A percentile compares a stretch with the other conserved stretches of the same genome.
Conservation (phyloP, 2,797 vertebrate species). For the Cossypha niveicapilla region DNA sequence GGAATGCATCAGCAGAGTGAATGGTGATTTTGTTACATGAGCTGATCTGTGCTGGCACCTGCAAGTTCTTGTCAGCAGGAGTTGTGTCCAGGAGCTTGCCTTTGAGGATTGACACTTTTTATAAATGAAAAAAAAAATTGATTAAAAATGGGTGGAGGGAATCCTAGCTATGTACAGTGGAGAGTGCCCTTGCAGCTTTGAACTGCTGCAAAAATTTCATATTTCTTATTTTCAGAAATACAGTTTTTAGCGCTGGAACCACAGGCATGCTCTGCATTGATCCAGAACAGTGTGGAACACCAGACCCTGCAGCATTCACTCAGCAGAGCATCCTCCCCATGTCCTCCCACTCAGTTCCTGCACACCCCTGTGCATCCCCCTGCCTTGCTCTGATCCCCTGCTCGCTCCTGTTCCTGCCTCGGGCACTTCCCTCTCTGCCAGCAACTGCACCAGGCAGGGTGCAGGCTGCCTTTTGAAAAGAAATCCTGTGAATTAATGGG, state of each 20-base stretch:
- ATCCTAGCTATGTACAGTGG: not conserved
- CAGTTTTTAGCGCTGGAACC: not conserved
- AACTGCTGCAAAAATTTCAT: not conserved
- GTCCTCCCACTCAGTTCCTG: not conserved
- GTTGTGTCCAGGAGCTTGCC: not conserved
- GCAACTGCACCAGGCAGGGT: not conserved
- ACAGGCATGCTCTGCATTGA: not conserved
- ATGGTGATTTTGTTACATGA: not conserved
- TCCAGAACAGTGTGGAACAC: not conserved
- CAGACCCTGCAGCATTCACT: not conserved
- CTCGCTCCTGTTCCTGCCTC: not conserved
- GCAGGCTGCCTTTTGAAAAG: not conserved
- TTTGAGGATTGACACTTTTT: not conserved
- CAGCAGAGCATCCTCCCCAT: not conserved
- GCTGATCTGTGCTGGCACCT: not conserved
- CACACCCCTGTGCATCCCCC: not conserved
- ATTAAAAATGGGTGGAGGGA: not conserved
- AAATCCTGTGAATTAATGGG: constrained; percentile 4
- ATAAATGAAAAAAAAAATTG: not conserved
- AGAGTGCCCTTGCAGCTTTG: not conserved
- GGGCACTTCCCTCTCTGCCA: not conserved
- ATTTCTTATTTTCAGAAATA: not conserved
- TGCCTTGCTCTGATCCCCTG: not conserved
- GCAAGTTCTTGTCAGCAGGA: not conserved
- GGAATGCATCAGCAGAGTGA: not conserved